Evolutionary conservation across 2,797 vertebrate species (phyloP), one percentile per base, ranked within the genome.

Genomic region (Parauchenoglanis ngamensis): DNA sequence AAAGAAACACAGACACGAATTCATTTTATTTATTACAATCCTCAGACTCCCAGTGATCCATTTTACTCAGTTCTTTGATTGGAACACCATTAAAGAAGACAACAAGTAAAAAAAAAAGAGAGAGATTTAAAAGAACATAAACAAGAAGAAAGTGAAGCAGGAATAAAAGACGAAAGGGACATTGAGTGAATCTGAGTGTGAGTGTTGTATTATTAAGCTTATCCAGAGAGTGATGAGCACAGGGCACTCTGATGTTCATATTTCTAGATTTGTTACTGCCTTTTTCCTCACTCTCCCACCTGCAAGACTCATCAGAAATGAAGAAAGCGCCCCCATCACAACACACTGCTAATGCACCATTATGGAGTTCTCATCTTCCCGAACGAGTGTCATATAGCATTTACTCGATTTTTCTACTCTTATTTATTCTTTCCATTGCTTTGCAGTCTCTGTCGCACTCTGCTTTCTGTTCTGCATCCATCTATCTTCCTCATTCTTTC

Each of bases 341-440:
- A 67, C 78, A 80, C 25, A 59, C 84, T 40, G 75, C 90, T 89
- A 89, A 89, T 90, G 90, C 85, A 90, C 83, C 73, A 73, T 88
- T 84, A 84, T 67, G 44, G 85, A 46, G 56, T 65, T 44, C 57
- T 67, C 40, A n/a, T 65, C 59, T 70, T 72, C 54, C 40, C 12
- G 77, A 77, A 85, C 54, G 54, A 56, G 72, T 46, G 25, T 81
- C 86, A 56, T 68, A 13, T 19, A 52, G 49, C 28, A 68, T 83
- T 90, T 78, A 59, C 65, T 65, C 35, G 19, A 72, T 78, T 67
- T 19, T 31, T 76, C 61, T 90, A 67, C 63, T 40, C 70, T 56
- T 52, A 70, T 79, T 87, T 40, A 17, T 12, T 72, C 65, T 49
- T 80, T 80, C 63, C 6, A 68, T 67, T 70, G 31, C 67, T 28